Percentiles rank a stretch among this genome's conserved stretches.
Conservation (phyloP, 2,797 vertebrate genomes). For the Morelia viridis region DNA sequence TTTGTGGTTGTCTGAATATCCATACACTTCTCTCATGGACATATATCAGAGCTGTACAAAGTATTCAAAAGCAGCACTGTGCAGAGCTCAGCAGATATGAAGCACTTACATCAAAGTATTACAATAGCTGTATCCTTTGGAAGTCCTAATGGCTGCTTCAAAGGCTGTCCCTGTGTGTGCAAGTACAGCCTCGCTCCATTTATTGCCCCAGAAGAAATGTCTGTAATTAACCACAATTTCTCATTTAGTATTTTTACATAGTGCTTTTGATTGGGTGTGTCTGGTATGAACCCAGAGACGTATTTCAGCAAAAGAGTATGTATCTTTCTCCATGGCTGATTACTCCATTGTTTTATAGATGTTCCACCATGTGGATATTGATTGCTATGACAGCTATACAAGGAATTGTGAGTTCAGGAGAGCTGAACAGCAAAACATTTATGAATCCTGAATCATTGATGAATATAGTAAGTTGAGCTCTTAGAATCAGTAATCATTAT, state of each 20-base stretch:
- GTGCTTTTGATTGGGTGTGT: not conserved
- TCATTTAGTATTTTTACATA: not conserved
- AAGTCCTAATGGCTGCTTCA: not conserved
- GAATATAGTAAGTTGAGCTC: conserved; percentile 22
- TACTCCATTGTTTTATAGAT: not conserved
- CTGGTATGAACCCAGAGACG: not conserved
- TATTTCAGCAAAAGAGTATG: not conserved
- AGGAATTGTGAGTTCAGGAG: not conserved
- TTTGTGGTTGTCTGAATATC: not conserved
- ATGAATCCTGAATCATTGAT: conserved; percentile 2
- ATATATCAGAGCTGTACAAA: not conserved
- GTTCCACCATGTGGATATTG: not conserved
- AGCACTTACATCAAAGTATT: not conserved
- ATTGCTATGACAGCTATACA: not conserved
- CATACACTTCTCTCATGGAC: not conserved
- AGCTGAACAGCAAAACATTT: not conserved
- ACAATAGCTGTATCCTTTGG: not conserved
- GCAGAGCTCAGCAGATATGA: not conserved
- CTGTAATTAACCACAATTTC: not conserved
- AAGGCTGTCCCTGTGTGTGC: not conserved
- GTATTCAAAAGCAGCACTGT: not conserved
- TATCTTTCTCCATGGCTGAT: not conserved
- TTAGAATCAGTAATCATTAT: too few species aligned
- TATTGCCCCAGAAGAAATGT: not conserved
- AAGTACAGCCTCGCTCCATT: not conserved